Base-by-base conservation (phyloP, 2,888 invertebrate species). In the Horisme vitalbata region DNA sequence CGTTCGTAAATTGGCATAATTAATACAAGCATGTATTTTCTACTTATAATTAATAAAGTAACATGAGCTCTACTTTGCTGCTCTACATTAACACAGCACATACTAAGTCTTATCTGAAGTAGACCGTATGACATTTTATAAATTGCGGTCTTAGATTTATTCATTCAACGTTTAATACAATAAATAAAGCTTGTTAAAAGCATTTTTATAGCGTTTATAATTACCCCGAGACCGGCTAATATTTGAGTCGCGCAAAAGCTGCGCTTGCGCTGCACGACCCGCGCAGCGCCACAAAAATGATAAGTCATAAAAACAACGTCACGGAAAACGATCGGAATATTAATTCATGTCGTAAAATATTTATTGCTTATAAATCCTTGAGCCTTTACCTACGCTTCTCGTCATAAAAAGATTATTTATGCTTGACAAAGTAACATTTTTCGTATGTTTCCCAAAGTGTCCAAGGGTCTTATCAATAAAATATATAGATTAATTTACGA, bases 391-490 rank as follows among this genome's bases (percentile, higher is more conserved):
- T 87, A 88, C 88, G 88, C 83, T 83, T 83, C 83, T 80, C 85
- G 83, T 88, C 88, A 89, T 89, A 89, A 89, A 89, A 89, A 88
- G 81, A 88, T 88, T 86, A 89, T 89, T 89, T 89, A 89, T 88
- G 87, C 76, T 74, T 73, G 80, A 88, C 84, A 86, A 88, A 78
- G 88, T 88, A 86, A 83, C 81, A 86, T 86, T 86, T 86, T 88
- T 88, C 85, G 83, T 87, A 85, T 83, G 72, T 84, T 81, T 78
- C 80, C 72, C 70, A 83, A 83, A 84, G 81, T 82, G 81, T 79
- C 81, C 80, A 72, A 71, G 70, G 73, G 68, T 72, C 74, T 86
- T 81, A 80, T 82, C 81, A 83, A 82, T 86, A 85, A 85, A 85
- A 81, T 81, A n/a, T n/a, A 78, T 80, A 78, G 68, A 59, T 79